These are phyloP conservation scores for Liopterus haemorrhoidalis DNA, from an alignment of 2,888 invertebrate species.

Conservation along the genomic window DNA sequence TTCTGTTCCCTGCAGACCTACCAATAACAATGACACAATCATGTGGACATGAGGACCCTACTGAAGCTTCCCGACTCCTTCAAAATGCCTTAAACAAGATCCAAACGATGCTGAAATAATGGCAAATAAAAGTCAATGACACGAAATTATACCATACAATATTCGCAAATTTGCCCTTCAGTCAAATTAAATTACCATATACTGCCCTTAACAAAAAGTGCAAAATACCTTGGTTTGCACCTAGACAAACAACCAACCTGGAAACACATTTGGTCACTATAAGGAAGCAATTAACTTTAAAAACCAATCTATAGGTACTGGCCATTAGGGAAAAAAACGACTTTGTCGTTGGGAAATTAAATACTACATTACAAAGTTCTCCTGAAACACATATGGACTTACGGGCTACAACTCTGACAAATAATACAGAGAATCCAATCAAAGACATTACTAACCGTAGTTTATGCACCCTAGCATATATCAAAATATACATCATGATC, in stretches of 20 bases:
- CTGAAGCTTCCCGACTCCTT: not conserved
- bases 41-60: constrained; percentile 4
- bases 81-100: constrained; percentile 10
- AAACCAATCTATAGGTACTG: constrained; percentile 18
- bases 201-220: constrained; percentile 36
- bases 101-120: constrained; percentile 13
- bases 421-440: no score
- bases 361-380: no score
- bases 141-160: no score
- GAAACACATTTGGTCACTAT: constrained; percentile 23
- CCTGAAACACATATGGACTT: no score
- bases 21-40: no score
- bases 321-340: constrained; percentile 17
- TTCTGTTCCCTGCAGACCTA: no score
- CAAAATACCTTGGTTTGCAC: constrained; percentile 29
- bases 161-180: constrained; percentile 15
- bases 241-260: constrained; percentile 25
- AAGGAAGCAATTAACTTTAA: constrained; percentile 22
- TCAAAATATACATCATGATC: no score
- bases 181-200: constrained; percentile 12
- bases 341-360: constrained; percentile 4
- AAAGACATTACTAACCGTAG: no score
- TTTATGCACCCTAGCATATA: no score
- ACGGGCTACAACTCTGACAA: no score
- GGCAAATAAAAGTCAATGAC: constrained; percentile 17